Conservation (phyloP, 1,140 invertebrate genomes). For the Euschistus heros region DNA sequence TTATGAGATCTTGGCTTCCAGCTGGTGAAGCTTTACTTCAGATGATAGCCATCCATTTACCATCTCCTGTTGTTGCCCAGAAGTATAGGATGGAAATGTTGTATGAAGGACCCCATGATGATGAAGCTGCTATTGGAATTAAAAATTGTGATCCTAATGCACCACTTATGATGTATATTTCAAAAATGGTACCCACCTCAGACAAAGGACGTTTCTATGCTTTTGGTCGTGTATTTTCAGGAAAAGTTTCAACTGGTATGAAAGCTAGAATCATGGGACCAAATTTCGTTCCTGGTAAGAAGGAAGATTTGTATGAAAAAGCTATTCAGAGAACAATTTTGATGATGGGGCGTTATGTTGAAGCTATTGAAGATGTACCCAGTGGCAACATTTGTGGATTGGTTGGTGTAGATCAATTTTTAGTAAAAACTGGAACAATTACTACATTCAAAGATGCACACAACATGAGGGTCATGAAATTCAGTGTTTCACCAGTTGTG, state of each 20-base stretch:
- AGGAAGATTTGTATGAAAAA: constrained; percentile 98
- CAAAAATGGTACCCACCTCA: constrained; percentile 99
- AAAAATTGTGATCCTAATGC: constrained; percentile 90
- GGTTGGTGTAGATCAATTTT: constrained; percentile 98
- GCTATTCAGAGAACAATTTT: constrained; percentile 98
- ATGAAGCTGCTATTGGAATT: constrained; percentile 86
- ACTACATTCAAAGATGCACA: constrained; percentile 98
- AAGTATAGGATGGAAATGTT: constrained; percentile 99
- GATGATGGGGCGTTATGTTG: constrained; percentile 99
- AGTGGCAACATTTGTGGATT: constrained; percentile 99
- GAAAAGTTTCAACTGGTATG: constrained; percentile 87
- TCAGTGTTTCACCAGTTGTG: constrained; percentile 98
- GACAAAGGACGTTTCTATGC: constrained; percentile 99
- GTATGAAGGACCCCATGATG: constrained; percentile 95
- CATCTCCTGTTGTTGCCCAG: constrained; percentile 96
- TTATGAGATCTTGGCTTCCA: constrained; percentile 98
- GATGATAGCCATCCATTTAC: constrained; percentile 99
- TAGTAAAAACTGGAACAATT: constrained; percentile 99
- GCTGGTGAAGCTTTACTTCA: constrained; percentile 98
- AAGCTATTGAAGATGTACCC: constrained; percentile 99
- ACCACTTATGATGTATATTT: constrained; percentile 99
- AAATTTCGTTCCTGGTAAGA: constrained; percentile 95
- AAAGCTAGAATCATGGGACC: constrained; percentile 98
- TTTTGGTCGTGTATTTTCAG: constrained; percentile 98
- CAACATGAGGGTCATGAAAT: constrained; percentile 98